phyloP scores from a whole-genome alignment of 2,797 vertebrate species.

The Perodicticus potto region DNA sequence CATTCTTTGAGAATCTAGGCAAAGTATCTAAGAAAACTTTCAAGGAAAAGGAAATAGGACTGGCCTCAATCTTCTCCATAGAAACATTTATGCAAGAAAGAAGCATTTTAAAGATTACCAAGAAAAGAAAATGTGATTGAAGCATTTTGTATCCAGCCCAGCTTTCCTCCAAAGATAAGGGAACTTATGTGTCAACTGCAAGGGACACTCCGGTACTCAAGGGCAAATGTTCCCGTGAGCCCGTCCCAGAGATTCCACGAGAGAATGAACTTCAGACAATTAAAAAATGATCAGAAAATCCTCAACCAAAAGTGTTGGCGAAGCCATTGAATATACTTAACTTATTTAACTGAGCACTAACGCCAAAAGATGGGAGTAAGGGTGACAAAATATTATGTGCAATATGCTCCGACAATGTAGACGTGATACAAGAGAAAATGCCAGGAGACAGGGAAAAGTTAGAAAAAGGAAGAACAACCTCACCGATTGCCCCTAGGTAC shows the following conservation, averaged over 20 bases:
- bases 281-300: neutral
- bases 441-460: neutral
- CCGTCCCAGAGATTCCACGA: no score
- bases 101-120: neutral
- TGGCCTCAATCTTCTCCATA: neutral
- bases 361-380: no score
- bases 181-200: neutral
- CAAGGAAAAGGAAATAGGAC: neutral
- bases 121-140: neutral
- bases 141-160: neutral
- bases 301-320: neutral
- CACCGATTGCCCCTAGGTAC: rapidly evolving
- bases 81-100: neutral
- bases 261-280: neutral
- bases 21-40: neutral
- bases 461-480: neutral
- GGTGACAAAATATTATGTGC: no score
- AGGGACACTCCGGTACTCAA: neutral
- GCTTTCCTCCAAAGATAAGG: neutral
- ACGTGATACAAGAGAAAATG: rapidly evolving
- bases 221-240: neutral
- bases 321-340: neutral
- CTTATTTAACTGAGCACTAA: neutral
- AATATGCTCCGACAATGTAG: rapidly evolving
- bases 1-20: slow-evolving; percentile 6